Evolutionary conservation across 2,797 vertebrate genomes (phyloP).

Genomic region (Gymnodraco acuticeps): DNA sequence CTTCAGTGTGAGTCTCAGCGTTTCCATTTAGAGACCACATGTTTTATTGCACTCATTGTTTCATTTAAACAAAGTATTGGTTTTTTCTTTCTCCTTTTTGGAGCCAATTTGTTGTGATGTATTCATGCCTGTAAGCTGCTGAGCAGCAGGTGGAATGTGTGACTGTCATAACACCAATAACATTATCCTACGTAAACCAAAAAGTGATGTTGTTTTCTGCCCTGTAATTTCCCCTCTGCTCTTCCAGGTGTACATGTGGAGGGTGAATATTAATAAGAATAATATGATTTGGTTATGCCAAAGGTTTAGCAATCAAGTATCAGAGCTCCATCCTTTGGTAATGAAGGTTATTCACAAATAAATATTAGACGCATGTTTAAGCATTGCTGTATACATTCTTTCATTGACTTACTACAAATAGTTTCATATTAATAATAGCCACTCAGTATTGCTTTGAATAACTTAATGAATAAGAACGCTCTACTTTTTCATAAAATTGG

Average conservation of each 20-base stretch:
- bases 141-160: slow-evolving; percentile 75
- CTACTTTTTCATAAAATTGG: not conserved
- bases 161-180: slow-evolving; percentile 68
- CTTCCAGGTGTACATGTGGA: slow-evolving; percentile 39
- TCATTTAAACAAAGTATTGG: slow-evolving; percentile 43
- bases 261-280: slow-evolving; percentile 43
- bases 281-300: slow-evolving; percentile 43
- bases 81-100: slow-evolving; percentile 35
- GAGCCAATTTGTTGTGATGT: slow-evolving; percentile 73
- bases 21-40: slow-evolving; percentile 29
- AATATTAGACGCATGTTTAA: slow-evolving; percentile 17
- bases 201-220: slow-evolving; percentile 45
- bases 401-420: not conserved
- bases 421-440: slow-evolving; percentile 4
- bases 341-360: slow-evolving; percentile 45
- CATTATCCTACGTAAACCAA: slow-evolving; percentile 64
- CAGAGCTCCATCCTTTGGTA: slow-evolving; percentile 37
- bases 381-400: slow-evolving; percentile 17
- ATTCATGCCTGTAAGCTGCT: slow-evolving; percentile 69
- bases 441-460: not conserved
- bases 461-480: slow-evolving; percentile 8
- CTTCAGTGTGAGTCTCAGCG: slow-evolving; percentile 3
- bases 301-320: slow-evolving; percentile 60
- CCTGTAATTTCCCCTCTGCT: slow-evolving; percentile 30
- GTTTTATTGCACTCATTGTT: slow-evolving; percentile 69